Percentiles rank a stretch among this genome's conserved stretches.
These are phyloP conservation scores for Probosciger aterrimus DNA, from an alignment of 2,113 vertebrate species.

Conservation along the genomic window DNA sequence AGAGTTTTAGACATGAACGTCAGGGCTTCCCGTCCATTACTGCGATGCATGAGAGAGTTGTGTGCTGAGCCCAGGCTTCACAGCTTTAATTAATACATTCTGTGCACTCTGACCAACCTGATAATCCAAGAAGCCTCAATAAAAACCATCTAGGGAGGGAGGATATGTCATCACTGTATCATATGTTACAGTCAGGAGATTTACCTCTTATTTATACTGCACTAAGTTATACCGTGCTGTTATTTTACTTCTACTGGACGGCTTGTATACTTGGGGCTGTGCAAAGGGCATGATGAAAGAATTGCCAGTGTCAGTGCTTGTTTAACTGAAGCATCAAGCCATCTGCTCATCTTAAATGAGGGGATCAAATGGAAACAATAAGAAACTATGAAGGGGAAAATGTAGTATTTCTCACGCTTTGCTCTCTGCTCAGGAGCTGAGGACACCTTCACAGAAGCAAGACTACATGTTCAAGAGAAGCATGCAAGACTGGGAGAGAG, in stretches of 20 bases:
- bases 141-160: slow-evolving; percentile 40
- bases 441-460: neutral
- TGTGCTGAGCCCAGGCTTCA: neutral
- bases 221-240: neutral
- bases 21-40: neutral
- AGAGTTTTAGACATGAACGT: neutral
- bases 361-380: neutral
- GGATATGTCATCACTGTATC: slow-evolving; percentile 16
- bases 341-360: neutral
- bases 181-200: slow-evolving; percentile 24
- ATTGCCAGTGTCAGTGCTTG: neutral
- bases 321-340: neutral
- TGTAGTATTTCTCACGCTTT: neutral
- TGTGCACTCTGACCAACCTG: slow-evolving; percentile 45
- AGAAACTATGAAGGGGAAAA: neutral
- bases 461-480: neutral
- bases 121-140: slow-evolving; percentile 42
- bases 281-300: neutral
- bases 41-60: neutral
- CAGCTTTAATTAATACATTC: slow-evolving; percentile 49
- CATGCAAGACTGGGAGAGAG: neutral
- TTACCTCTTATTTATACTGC: neutral
- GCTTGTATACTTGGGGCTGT: neutral
- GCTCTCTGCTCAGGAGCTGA: neutral
- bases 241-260: neutral